Evolutionary conservation across 1,140 invertebrate genomes (phyloP).

Genomic region (Metaphire vulgaris): DNA sequence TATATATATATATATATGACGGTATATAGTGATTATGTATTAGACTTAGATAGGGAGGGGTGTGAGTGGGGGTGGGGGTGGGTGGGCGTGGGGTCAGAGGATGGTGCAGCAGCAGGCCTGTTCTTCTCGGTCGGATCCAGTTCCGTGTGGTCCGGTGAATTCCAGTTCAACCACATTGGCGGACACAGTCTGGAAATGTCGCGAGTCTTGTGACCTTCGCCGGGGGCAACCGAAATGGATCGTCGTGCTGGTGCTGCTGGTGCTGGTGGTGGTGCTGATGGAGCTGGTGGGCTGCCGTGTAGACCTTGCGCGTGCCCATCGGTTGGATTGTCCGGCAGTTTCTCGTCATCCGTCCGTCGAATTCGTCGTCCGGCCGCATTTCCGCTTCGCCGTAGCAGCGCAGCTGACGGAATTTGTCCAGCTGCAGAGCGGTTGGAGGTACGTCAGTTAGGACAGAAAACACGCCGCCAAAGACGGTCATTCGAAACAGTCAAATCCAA

Average conservation of each 20-base stretch:
- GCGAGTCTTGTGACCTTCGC: slow-evolving; percentile 3
- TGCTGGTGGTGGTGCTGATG: background rate
- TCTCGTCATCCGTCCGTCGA: slow-evolving; percentile 7
- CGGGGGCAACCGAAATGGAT: slow-evolving; percentile 18
- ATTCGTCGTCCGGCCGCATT: slow-evolving; percentile 20
- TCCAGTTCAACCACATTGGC: background rate
- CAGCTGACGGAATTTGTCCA: slow-evolving; percentile 12
- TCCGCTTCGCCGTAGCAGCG: slow-evolving; percentile 10
- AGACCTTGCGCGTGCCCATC: slow-evolving; percentile 13
- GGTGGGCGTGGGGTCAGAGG: too few species aligned
- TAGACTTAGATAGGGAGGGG: too few species aligned
- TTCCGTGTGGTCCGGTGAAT: background rate
- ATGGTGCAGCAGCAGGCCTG: background rate
- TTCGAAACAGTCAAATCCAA: too few species aligned
- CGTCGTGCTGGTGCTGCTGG: slow-evolving; percentile 15
- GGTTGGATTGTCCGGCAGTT: slow-evolving; percentile 20
- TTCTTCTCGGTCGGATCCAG: background rate
- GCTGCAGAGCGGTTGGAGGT: too few species aligned
- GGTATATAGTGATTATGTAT: too few species aligned
- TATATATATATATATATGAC: too few species aligned
- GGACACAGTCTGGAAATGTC: slow-evolving; percentile 19
- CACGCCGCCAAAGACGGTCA: too few species aligned
- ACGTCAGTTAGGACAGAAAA: too few species aligned
- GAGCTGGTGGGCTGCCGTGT: slow-evolving; percentile 10
- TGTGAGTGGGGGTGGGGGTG: too few species aligned